A percentile compares a stretch with the other conserved stretches of the same genome.
phyloP scores from a whole-genome alignment of 2,113 vertebrate genomes.

The Origma solitaria region DNA sequence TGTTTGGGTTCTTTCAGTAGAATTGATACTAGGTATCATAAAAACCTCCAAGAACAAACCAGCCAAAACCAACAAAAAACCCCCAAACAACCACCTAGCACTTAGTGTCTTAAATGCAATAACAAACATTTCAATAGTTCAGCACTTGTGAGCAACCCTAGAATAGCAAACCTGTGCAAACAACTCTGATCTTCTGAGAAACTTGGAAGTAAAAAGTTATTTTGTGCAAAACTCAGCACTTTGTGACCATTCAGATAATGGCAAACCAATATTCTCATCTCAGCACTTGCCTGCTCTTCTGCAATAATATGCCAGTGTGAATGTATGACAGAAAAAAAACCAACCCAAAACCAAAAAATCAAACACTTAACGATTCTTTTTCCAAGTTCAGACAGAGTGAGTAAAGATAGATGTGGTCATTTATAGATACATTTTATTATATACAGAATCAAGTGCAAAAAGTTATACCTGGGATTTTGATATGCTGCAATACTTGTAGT shows the following conservation, averaged over 20 bases:
- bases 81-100: neutral
- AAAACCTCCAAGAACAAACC: neutral
- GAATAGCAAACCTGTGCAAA: constrained; percentile 52
- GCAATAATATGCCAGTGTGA: neutral
- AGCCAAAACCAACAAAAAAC: neutral
- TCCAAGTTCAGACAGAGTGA: neutral
- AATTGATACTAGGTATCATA: neutral
- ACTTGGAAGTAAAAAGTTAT: neutral
- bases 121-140: neutral
- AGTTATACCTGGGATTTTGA: neutral
- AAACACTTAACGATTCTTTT: neutral
- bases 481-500: neutral
- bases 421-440: neutral
- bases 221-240: constrained; percentile 19
- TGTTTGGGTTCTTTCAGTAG: neutral
- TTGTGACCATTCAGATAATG: neutral
- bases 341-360: neutral
- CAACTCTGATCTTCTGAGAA: constrained; percentile 25
- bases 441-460: neutral
- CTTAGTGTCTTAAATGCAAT: neutral
- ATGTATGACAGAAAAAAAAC: neutral
- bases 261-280: constrained; percentile 8
- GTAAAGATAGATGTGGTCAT: neutral
- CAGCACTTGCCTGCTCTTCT: neutral
- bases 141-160: constrained; percentile 15